Base-by-base conservation (phyloP, 2,113 vertebrate species). In the Marmota flaviventris region DNA sequence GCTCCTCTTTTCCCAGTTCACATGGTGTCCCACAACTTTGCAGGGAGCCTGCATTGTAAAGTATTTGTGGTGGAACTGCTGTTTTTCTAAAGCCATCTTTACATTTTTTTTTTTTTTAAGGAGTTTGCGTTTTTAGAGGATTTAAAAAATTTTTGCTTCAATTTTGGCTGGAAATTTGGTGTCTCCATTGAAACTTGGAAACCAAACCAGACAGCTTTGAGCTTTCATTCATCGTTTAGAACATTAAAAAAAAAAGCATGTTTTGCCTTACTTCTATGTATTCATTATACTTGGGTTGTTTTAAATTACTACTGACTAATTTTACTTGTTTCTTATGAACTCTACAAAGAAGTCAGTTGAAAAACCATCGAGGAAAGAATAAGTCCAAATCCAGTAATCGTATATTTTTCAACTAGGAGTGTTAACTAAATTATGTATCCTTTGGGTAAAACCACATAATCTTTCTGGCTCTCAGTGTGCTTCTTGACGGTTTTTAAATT, bases 141-240 rank as follows among this genome's bases (percentile, higher is more conserved):
- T 95, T 79, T 78, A 69, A 56, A 94, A 92, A 51, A 56, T 75
- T 93, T 94, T 97, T 94, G 22, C n/a, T 93, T 95, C 17, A 45
- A 37, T 93, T 95, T 92, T 95, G 94, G 75, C 13, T 78, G 92
- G 89, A 98, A 95, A 94, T 96, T 96, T 27, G 65, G 94, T 89
- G 89, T 98, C 90, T 92, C 88, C 91, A 93, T 96, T 95, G 94
- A 85, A 96, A 70, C 86, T 95, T 98, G 85, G 85, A 96, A 96
- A 75, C 84, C 81, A 95, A 96, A 87, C 81, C 89, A 92, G 96
- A 96, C 90, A 97, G 95, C 77, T 94, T 88, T 89, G 6, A 34
- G 56, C 95, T 97, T 65, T 91, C 61, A 76, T 93, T 92, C 69
- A 72, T 89, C 65, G 72, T 96, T 92, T 96, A 25, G 5, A 84